These are phyloP conservation scores for Troilus luridus DNA, from an alignment of 2,888 invertebrate genomes.

Conservation along the genomic window DNA sequence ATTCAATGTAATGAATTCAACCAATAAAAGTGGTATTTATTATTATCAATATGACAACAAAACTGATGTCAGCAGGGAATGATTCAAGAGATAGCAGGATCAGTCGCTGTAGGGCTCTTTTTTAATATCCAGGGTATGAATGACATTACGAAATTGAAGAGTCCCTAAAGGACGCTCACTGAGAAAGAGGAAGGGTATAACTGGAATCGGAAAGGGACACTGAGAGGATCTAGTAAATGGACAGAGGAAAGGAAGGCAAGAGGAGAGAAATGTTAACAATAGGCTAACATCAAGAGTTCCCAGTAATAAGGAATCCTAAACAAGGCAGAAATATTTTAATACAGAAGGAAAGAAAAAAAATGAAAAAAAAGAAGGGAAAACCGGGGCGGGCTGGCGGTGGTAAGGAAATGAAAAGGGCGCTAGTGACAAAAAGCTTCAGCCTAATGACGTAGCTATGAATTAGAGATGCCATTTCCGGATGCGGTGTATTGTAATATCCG, in stretches of 20 bases:
- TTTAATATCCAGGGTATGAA: slow-evolving; percentile 40
- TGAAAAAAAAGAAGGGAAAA: slow-evolving; percentile 37
- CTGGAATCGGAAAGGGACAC: slow-evolving; percentile 50
- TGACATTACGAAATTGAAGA: slow-evolving; percentile 41
- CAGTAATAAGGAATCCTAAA: slow-evolving; percentile 59
- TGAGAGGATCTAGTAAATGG: slow-evolving; percentile 52
- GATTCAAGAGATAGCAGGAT: not conserved
- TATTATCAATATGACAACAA: not conserved
- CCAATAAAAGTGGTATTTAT: too few species aligned
- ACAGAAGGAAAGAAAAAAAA: slow-evolving; percentile 59
- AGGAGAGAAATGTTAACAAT: slow-evolving; percentile 54
- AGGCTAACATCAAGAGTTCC: slow-evolving; percentile 58
- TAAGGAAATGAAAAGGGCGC: slow-evolving; percentile 59
- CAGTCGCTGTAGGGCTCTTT: not conserved
- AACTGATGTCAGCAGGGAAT: not conserved
- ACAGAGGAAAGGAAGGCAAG: slow-evolving; percentile 48
- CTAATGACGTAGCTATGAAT: slow-evolving; percentile 58
- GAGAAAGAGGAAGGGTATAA: slow-evolving; percentile 24
- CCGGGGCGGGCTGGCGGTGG: slow-evolving; percentile 43
- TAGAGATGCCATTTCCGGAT: slow-evolving; percentile 59
- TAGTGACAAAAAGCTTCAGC: slow-evolving; percentile 57
- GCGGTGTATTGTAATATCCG: slow-evolving; percentile 60
- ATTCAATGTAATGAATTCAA: too few species aligned
- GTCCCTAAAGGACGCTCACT: slow-evolving; percentile 46
- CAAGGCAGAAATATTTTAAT: slow-evolving; percentile 61